Conservation (phyloP, 2,888 invertebrate species). For the Bellardia pandia region DNA sequence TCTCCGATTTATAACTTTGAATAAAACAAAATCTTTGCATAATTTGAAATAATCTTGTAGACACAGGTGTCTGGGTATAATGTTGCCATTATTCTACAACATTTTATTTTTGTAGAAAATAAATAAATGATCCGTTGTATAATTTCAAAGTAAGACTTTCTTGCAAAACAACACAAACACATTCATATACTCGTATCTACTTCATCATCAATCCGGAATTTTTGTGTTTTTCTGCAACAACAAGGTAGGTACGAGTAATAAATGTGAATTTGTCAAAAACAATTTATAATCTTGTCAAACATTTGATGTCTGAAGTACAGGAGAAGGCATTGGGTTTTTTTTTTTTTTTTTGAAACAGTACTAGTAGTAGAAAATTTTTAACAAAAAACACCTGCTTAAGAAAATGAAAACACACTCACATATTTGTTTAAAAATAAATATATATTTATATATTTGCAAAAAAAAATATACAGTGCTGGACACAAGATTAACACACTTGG, state of each 20-base stretch:
- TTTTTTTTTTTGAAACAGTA: neutral
- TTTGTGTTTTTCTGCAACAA: neutral
- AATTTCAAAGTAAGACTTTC: slow-evolving; percentile 23
- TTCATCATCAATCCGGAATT: neutral
- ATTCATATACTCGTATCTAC: too few species aligned
- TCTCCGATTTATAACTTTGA: slow-evolving; percentile 15
- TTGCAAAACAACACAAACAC: neutral
- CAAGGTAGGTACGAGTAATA: slow-evolving; percentile 17
- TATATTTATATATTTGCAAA: neutral
- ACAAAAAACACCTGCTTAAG: slow-evolving; percentile 57
- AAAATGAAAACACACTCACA: neutral
- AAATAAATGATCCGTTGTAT: slow-evolving; percentile 38
- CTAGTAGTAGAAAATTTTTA: slow-evolving; percentile 11
- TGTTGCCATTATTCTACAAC: slow-evolving; percentile 31
- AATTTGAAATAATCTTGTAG: slow-evolving; percentile 13
- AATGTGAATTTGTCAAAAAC: slow-evolving; percentile 67
- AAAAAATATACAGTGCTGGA: neutral
- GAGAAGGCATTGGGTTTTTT: neutral
- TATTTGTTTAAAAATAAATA: neutral
- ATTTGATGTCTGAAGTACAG: slow-evolving; percentile 44
- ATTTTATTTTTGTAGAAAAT: neutral
- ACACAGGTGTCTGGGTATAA: slow-evolving; percentile 49
- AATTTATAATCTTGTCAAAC: slow-evolving; percentile 68
- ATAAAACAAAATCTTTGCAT: slow-evolving; percentile 18
- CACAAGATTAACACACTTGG: too few species aligned